A percentile compares a stretch with the other conserved stretches of the same genome.
Evolutionary conservation across 2,113 vertebrate species (phyloP).

Genomic region (Gymnarchus niloticus): DNA sequence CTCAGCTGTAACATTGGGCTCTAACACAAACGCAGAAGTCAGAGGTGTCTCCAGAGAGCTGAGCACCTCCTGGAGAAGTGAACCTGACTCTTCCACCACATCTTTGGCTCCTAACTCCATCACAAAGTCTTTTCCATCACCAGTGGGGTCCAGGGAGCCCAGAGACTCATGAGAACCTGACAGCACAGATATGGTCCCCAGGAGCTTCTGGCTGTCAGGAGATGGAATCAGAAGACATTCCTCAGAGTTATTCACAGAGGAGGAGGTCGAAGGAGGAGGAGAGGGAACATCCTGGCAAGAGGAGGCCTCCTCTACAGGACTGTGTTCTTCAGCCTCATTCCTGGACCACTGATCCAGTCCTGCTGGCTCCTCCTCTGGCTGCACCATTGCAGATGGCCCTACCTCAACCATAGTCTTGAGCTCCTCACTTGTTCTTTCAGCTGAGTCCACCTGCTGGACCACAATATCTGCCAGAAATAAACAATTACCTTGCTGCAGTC

Average conservation of each 20-base stretch:
- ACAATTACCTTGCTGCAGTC: background rate
- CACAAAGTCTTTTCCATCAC: conserved; percentile 28
- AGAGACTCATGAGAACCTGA: conserved; percentile 35
- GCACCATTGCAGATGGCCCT: background rate
- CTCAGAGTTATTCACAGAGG: conserved; percentile 23
- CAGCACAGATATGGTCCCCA: conserved; percentile 27
- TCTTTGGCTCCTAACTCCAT: conserved; percentile 36
- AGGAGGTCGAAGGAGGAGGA: conserved; percentile 24
- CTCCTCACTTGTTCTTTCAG: conserved; percentile 19
- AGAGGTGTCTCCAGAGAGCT: conserved; percentile 60
- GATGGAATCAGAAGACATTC: conserved; percentile 28
- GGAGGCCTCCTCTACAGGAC: conserved; percentile 38
- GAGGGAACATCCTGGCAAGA: conserved; percentile 30
- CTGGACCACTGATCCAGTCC: background rate
- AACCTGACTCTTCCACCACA: conserved; percentile 44
- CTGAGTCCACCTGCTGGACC: background rate
- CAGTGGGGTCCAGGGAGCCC: conserved; percentile 46
- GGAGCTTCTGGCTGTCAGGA: conserved; percentile 11
- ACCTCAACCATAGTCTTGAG: conserved; percentile 6
- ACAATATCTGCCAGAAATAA: background rate
- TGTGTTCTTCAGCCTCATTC: conserved; percentile 31
- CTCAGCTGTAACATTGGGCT: conserved; percentile 33
- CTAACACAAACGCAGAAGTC: conserved; percentile 32
- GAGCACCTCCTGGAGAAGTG: conserved; percentile 61
- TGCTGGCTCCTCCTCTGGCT: background rate